Evolutionary conservation across 2,888 invertebrate genomes (phyloP).

Genomic region (Aleiodes alternator): DNA sequence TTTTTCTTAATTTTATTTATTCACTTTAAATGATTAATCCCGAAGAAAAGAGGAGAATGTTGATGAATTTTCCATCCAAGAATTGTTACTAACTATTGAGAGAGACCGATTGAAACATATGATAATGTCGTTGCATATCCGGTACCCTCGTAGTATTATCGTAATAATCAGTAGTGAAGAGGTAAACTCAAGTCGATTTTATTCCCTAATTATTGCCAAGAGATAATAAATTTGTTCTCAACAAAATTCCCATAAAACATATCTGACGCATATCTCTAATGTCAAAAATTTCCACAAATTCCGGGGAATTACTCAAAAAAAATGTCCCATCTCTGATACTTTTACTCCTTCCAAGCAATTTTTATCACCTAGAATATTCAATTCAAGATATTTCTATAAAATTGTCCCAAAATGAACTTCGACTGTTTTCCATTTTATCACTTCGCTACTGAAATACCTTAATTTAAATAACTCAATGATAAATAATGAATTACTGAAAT

Average conservation of each 20-base stretch:
- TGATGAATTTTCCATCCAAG: slow-evolving; percentile 31
- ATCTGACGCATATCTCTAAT: too few species aligned
- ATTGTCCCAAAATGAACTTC: too few species aligned
- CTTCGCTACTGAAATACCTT: too few species aligned
- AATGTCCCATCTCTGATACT: too few species aligned
- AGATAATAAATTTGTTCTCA: slow-evolving; percentile 12
- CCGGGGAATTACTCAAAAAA: too few species aligned
- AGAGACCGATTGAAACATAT: slow-evolving; percentile 13
- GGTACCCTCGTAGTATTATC: slow-evolving; percentile 23
- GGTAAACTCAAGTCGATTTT: slow-evolving; percentile 32
- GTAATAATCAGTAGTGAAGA: slow-evolving; percentile 16
- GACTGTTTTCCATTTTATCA: too few species aligned
- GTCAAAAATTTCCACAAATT: too few species aligned
- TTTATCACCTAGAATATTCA: too few species aligned
- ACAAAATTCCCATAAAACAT: too few species aligned
- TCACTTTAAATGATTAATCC: too few species aligned
- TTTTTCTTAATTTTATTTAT: neutral
- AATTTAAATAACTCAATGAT: slow-evolving; percentile 34
- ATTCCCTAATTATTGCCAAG: neutral
- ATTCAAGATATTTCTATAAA: too few species aligned
- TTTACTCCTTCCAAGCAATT: too few species aligned
- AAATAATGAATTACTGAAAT: slow-evolving; percentile 37
- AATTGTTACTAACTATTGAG: slow-evolving; percentile 22
- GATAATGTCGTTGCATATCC: slow-evolving; percentile 26
- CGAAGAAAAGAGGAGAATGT: neutral